A percentile compares a stretch with the other conserved stretches of the same genome.
Evolutionary conservation across 2,797 vertebrate species (phyloP).

Genomic region (Syndactyla subalaris): DNA sequence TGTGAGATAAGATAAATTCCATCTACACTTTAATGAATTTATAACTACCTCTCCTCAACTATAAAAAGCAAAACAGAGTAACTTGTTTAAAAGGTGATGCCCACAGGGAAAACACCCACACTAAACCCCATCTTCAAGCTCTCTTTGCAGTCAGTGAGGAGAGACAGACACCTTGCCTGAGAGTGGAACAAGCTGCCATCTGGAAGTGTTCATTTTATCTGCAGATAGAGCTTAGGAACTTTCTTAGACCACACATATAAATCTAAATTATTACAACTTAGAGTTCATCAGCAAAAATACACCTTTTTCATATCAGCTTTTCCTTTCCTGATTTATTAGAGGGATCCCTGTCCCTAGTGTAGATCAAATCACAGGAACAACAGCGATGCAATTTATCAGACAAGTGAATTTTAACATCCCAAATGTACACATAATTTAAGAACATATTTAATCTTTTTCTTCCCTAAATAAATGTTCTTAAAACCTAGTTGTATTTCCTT

Average conservation of each 20-base stretch:
- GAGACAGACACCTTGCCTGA: not conserved
- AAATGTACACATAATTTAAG: not conserved
- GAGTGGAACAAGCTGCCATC: not conserved
- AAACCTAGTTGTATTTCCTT: not conserved
- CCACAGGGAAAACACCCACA: not conserved
- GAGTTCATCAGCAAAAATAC: not conserved
- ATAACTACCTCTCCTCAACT: not conserved
- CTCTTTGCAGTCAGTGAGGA: not conserved
- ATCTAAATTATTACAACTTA: not conserved
- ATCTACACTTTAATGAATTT: not conserved
- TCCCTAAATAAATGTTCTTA: not conserved
- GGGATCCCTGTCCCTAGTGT: not conserved
- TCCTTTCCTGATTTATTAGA: not conserved
- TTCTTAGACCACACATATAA: not conserved
- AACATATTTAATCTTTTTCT: not conserved
- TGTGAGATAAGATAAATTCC: not conserved
- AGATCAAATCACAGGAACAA: not conserved
- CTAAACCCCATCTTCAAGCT: not conserved
- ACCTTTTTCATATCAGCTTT: not conserved
- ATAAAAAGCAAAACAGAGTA: not conserved
- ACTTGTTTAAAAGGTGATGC: not conserved
- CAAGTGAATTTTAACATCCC: not conserved
- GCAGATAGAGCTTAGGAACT: not conserved
- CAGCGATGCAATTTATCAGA: not conserved
- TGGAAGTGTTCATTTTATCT: not conserved